These are phyloP conservation scores for Petrocephalus sullivani DNA, from an alignment of 2,797 vertebrate genomes.

Conservation along the genomic window DNA sequence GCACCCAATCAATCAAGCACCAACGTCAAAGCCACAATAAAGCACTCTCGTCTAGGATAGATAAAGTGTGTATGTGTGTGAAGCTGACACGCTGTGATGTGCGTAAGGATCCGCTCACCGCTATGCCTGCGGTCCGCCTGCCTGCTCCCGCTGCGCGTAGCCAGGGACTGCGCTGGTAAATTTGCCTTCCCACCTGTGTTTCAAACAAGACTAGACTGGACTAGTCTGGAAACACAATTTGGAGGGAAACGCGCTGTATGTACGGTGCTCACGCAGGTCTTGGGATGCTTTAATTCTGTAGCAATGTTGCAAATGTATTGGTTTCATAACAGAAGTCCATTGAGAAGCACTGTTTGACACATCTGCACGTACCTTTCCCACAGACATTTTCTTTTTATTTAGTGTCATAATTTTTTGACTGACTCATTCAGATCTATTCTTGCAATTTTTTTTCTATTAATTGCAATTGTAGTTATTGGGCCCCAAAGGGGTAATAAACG, in stretches of 20 bases:
- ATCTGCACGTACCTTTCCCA: neutral
- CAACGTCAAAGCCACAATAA: neutral
- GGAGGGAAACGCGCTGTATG: neutral
- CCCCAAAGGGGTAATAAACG: neutral
- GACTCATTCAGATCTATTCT: neutral
- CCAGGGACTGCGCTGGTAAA: neutral
- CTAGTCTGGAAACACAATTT: conserved; percentile 17
- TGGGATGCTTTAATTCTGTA: neutral
- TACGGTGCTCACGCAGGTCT: neutral
- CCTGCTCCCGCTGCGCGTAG: neutral
- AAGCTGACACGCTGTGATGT: neutral
- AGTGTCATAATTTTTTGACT: neutral
- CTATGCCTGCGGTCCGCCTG: neutral
- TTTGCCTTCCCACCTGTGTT: neutral
- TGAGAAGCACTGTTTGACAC: neutral
- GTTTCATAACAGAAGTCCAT: neutral
- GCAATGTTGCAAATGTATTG: neutral
- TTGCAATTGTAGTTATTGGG: neutral
- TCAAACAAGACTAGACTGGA: neutral
- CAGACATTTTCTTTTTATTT: neutral
- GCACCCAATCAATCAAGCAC: neutral
- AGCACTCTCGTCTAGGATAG: neutral
- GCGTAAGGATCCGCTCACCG: neutral
- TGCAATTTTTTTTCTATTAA: neutral
- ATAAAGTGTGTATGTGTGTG: conserved; percentile 4